phyloP scores from a whole-genome alignment of 1,140 invertebrate genomes.

The Anadara kagoshimensis region DNA sequence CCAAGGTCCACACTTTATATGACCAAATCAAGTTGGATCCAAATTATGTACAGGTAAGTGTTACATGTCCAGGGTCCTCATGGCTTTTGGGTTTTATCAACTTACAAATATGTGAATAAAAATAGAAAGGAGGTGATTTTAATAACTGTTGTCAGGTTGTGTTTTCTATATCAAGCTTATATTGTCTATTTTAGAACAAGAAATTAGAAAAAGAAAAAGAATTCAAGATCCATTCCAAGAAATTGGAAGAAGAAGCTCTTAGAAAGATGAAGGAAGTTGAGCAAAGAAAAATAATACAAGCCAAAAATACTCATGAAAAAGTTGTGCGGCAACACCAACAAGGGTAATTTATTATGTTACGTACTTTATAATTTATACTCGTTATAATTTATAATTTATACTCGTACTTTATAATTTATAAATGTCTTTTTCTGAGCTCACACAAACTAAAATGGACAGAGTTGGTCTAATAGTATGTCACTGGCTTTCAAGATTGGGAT shows the following conservation, averaged over 20 bases:
- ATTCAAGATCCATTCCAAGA: conserved; percentile 16
- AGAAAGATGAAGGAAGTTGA: conserved; percentile 28
- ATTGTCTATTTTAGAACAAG: background rate
- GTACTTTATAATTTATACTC: background rate
- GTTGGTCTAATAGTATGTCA: too few species aligned
- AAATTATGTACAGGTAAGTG: background rate
- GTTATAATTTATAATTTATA: too few species aligned
- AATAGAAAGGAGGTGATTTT: too few species aligned
- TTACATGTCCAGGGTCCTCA: background rate
- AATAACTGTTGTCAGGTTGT: too few species aligned
- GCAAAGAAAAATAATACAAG: conserved; percentile 7
- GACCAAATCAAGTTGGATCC: too few species aligned
- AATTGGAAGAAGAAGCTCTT: conserved; percentile 19
- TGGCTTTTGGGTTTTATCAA: background rate
- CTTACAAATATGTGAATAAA: conserved; percentile 3
- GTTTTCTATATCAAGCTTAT: too few species aligned
- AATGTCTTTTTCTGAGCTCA: too few species aligned
- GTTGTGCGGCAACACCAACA: conserved; percentile 23
- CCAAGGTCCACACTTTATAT: too few species aligned
- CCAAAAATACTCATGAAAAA: conserved; percentile 13
- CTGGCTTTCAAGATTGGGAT: too few species aligned
- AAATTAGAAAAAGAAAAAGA: conserved; percentile 18
- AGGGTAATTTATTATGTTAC: conserved; percentile 12
- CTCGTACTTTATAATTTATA: too few species aligned
- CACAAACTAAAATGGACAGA: too few species aligned